Percentiles rank a stretch among this genome's conserved stretches.
phyloP scores from a whole-genome alignment of 2,888 invertebrate species.

The Pecten maximus region DNA sequence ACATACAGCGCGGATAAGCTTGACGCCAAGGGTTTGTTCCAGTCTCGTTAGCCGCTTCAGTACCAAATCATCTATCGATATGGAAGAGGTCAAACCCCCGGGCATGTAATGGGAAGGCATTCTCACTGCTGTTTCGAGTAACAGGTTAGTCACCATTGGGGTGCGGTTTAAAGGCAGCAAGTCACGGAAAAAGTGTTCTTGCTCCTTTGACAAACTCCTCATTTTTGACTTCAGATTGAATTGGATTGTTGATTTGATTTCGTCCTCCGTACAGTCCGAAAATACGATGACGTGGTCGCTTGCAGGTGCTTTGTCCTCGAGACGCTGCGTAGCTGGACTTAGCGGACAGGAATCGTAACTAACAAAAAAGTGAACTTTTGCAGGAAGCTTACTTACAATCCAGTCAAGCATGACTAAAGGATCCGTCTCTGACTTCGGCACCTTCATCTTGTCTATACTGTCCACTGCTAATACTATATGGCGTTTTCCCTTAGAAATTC shows the following conservation, averaged over 20 bases:
- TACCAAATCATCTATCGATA: slow-evolving; percentile 45
- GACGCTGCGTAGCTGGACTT: slow-evolving; percentile 49
- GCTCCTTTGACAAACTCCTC: slow-evolving; percentile 55
- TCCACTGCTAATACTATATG: slow-evolving; percentile 62
- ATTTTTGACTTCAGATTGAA: slow-evolving; percentile 50
- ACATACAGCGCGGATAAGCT: slow-evolving; percentile 61
- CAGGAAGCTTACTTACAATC: slow-evolving; percentile 68
- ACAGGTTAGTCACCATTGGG: slow-evolving; percentile 51
- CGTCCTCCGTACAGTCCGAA: slow-evolving; percentile 55
- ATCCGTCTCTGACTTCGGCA: slow-evolving; percentile 55
- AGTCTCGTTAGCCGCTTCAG: slow-evolving; percentile 55
- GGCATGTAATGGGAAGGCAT: slow-evolving; percentile 52
- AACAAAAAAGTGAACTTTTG: slow-evolving; percentile 70
- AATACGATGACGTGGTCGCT: slow-evolving; percentile 57
- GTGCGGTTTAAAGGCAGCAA: slow-evolving; percentile 49
- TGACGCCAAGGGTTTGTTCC: slow-evolving; percentile 63
- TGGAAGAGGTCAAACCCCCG: slow-evolving; percentile 23
- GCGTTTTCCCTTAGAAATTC: slow-evolving; percentile 62
- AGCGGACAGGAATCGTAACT: slow-evolving; percentile 53
- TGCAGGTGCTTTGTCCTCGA: slow-evolving; percentile 57
- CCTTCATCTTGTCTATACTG: slow-evolving; percentile 71
- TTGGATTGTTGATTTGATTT: slow-evolving; percentile 53
- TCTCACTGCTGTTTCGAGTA: slow-evolving; percentile 45
- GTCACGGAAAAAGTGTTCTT: slow-evolving; percentile 53
- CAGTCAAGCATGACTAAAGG: slow-evolving; percentile 65